Evolutionary conservation across 2,113 vertebrate genomes (phyloP).

Genomic region (Melanerpes formicivorus): DNA sequence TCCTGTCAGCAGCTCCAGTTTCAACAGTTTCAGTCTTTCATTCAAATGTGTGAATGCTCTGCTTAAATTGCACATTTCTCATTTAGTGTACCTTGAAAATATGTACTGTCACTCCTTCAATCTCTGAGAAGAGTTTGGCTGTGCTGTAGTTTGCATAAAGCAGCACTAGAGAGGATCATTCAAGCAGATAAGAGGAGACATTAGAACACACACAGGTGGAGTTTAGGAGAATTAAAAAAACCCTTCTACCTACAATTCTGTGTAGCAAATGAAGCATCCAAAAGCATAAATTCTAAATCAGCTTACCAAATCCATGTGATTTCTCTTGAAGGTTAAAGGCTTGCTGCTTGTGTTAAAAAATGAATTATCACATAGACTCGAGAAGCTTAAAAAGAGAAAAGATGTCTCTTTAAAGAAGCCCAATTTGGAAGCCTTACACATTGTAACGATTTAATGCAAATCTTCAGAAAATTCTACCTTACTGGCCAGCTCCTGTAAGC

Average conservation of each 20-base stretch:
- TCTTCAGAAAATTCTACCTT: constrained; percentile 4
- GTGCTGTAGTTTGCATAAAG: neutral
- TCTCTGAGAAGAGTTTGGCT: constrained; percentile 10
- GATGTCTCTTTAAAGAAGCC: neutral
- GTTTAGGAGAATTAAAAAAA: neutral
- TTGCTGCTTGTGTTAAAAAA: neutral
- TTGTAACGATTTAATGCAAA: neutral
- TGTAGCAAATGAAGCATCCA: constrained; percentile 1
- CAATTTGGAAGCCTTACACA: neutral
- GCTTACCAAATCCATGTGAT: neutral
- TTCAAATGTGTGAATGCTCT: constrained; percentile 70
- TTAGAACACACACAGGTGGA: neutral
- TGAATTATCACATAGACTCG: neutral
- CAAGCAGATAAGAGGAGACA: neutral
- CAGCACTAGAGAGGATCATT: neutral
- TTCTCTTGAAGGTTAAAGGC: constrained; percentile 42
- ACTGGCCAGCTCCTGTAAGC: neutral
- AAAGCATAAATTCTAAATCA: constrained; percentile 12
- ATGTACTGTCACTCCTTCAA: constrained; percentile 14
- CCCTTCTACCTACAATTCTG: neutral
- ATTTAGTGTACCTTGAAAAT: constrained; percentile 67
- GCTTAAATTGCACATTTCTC: constrained; percentile 70
- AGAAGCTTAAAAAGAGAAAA: neutral
- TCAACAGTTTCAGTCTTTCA: constrained; percentile 63
- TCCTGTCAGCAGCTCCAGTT: constrained; percentile 61